Conservation (phyloP, 2,797 vertebrate genomes). For the Sarcoramphus papa region DNA sequence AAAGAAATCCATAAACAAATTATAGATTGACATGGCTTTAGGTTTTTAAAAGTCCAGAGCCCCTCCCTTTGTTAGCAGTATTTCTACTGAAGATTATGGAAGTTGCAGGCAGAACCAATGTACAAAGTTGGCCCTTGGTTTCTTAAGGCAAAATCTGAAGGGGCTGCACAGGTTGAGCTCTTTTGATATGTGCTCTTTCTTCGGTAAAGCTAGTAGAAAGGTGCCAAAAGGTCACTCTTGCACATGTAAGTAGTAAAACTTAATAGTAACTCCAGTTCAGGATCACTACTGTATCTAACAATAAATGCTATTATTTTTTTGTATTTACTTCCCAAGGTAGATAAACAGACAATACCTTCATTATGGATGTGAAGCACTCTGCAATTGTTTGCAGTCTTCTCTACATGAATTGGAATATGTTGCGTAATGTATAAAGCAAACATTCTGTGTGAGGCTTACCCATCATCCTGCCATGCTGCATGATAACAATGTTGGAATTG, state of each 20-base stretch:
- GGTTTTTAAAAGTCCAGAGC: background rate
- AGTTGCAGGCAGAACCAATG: background rate
- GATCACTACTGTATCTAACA: background rate
- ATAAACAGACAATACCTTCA: background rate
- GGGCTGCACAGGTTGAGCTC: background rate
- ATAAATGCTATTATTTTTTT: background rate
- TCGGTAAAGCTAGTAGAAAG: background rate
- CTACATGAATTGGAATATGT: background rate
- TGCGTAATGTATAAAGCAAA: background rate
- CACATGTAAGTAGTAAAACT: background rate
- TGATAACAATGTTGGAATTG: constrained; percentile 79
- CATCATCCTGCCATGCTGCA: constrained; percentile 84
- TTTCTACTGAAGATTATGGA: background rate
- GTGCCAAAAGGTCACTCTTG: background rate
- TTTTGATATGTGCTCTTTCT: background rate
- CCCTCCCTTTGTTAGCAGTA: background rate
- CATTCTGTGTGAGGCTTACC: constrained; percentile 76
- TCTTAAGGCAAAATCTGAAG: background rate
- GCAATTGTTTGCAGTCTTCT: background rate
- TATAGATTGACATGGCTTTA: background rate
- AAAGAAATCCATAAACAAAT: background rate
- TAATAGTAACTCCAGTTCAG: background rate
- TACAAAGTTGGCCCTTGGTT: background rate
- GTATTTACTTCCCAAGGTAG: background rate
- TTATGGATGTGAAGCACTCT: background rate